Evolutionary conservation across 23 tunicate genomes (phyloP).

Genomic region (Trididemnum miniatum): DNA sequence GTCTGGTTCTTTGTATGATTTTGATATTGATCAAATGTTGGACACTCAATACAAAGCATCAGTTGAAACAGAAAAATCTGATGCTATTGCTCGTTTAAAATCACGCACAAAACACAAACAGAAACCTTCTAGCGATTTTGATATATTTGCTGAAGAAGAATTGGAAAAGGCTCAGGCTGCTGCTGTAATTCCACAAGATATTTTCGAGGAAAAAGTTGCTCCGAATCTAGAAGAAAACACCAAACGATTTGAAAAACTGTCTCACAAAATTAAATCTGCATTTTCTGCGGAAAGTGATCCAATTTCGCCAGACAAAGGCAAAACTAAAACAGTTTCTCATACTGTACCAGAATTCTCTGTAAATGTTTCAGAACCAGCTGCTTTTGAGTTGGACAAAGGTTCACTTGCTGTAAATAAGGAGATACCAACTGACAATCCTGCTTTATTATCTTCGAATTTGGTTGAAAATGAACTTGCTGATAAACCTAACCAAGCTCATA

Average conservation of each 20-base stretch:
- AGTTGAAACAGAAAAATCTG: background rate
- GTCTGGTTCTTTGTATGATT: background rate
- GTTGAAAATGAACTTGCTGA: background rate
- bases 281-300: conserved; percentile 18
- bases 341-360: background rate
- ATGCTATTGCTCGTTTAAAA: background rate
- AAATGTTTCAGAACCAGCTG: background rate
- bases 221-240: background rate
- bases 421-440: background rate
- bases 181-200: background rate
- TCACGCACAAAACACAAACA: background rate
- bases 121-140: conserved; percentile 14
- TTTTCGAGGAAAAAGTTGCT: background rate
- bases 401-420: background rate
- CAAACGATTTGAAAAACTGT: background rate
- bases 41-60: conserved; percentile 22
- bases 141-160: conserved; percentile 60
- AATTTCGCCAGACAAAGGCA: background rate
- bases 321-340: background rate
- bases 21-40: conserved; percentile 38
- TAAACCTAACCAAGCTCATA: background rate
- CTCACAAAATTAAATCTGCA: conserved; percentile 28
- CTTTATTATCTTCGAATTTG: background rate
- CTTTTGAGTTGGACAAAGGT: background rate
- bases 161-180: conserved; percentile 40